Evolutionary conservation across 2,113 vertebrate genomes (phyloP), one percentile per base, ranked within the genome.

Genomic region (Menidia beryllina): DNA sequence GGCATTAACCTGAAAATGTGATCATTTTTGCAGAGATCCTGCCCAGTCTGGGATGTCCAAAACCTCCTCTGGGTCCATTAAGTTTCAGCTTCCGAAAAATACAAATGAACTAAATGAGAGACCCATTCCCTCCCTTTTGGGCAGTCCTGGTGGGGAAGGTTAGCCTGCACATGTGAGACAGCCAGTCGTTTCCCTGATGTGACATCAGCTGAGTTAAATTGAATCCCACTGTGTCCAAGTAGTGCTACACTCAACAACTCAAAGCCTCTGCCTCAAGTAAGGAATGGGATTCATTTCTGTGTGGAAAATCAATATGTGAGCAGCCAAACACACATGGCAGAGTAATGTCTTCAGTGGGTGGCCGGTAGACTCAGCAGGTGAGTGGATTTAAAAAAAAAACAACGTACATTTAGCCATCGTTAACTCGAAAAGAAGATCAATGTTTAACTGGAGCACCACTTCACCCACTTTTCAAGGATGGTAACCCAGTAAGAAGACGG

Each of bases 321-420:
- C 39, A 41, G 49, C 36, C 65, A 63, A 57, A 64, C 54, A n/a
- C 73, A 54, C 43, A 41, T 60, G 19, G 45, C 60, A 47, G 58
- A 75, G 73, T 79, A 75, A 77, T 70, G 57, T 64, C 48, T 58
- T 78, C 49, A 63, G 68, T 23, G 51, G 72, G 50, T 30, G 1
- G 10, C 84, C 83, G 89, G 77, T 75, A 84, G 80, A 83, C 90
- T 86, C 91, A 27, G 89, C 77, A 87, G 75, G 85, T 89, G 80
- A 86, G 89, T 54, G 70, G 71, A 73, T 60, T 64, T 65, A 60
- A 14, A 36, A 54, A 61, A 78, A 79, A 67, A 56, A 14, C 52
- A 30, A 7, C 3, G 13, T 73, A 62, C 47, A 69, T 73, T 85
- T 36, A 75, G 85, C 76, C 62, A 69, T 69, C 47, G 59, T 64